These are phyloP conservation scores for Apantesis nais DNA, from an alignment of 2,888 invertebrate species.

Conservation along the genomic window DNA sequence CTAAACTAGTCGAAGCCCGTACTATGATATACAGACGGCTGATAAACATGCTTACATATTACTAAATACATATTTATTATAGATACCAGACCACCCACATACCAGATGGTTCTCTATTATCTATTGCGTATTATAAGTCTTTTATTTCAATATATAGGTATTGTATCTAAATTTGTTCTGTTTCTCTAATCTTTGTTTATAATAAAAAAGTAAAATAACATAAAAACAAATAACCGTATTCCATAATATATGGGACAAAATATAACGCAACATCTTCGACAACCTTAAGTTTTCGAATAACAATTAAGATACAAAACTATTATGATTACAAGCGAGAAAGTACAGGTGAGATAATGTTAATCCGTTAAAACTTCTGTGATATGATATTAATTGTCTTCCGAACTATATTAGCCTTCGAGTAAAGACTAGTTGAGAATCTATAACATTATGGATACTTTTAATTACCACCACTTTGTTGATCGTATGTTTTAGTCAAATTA, in stretches of 20 bases:
- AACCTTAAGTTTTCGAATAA: conserved; percentile 37
- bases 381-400: conserved; percentile 19
- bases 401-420: conserved; percentile 13
- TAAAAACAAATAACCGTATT: too few relatives aligned
- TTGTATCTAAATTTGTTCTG: too few relatives aligned
- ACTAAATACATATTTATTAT: too few relatives aligned
- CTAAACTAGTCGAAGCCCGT: background rate
- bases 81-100: too few relatives aligned
- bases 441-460: conserved; percentile 2
- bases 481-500: too few relatives aligned
- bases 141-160: too few relatives aligned
- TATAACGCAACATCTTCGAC: conserved; percentile 7
- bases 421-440: conserved; percentile 6
- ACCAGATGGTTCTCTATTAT: background rate
- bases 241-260: background rate
- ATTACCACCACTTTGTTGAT: background rate
- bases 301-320: conserved; percentile 30
- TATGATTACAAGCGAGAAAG: conserved; percentile 20
- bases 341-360: conserved; percentile 31
- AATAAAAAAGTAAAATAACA: too few relatives aligned
- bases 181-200: too few relatives aligned
- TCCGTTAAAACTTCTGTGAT: conserved; percentile 34
- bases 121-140: background rate
- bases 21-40: background rate
- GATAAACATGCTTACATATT: background rate